phyloP scores from a whole-genome alignment of 2,888 invertebrate genomes.

The Drosophila pegasa region DNA sequence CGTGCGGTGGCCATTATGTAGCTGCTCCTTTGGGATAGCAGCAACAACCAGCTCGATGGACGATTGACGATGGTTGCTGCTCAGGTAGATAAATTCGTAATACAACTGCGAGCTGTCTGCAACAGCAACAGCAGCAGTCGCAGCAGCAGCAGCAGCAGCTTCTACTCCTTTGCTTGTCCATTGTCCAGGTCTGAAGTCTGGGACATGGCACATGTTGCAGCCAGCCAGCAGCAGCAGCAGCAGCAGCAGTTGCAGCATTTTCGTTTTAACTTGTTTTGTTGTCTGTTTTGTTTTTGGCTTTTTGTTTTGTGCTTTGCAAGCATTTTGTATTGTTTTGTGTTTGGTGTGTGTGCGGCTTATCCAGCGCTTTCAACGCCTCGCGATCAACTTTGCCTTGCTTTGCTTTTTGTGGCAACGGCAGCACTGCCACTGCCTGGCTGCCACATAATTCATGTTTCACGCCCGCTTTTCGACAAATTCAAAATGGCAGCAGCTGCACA shows the following conservation, averaged over 20 bases:
- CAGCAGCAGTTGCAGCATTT: conserved; percentile 44
- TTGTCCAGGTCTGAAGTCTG: conserved; percentile 54
- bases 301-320: conserved; percentile 35
- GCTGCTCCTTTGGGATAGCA: conserved; percentile 75
- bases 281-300: conserved; percentile 11
- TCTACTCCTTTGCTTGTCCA: conserved; percentile 46
- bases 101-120: conserved; percentile 73
- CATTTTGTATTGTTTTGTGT: conserved; percentile 78
- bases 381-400: conserved; percentile 57
- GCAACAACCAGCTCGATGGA: conserved; percentile 62
- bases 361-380: conserved; percentile 76
- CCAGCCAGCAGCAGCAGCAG: conserved; percentile 23
- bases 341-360: conserved; percentile 72
- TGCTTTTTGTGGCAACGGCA: conserved; percentile 28
- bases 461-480: conserved; percentile 61
- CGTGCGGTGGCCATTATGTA: conserved; percentile 79
- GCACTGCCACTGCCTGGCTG: conserved; percentile 23
- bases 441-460: conserved; percentile 78
- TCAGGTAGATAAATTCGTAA: conserved; percentile 80
- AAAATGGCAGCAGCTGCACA: conserved; percentile 68
- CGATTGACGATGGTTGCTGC: conserved; percentile 81
- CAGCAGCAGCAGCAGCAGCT: conserved; percentile 35
- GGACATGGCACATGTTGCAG: conserved; percentile 75
- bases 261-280: conserved; percentile 37
- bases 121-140: conserved; percentile 31